These are phyloP conservation scores for Sclerodermus sp. DNA, from an alignment of 2,888 invertebrate genomes.

Conservation along the genomic window DNA sequence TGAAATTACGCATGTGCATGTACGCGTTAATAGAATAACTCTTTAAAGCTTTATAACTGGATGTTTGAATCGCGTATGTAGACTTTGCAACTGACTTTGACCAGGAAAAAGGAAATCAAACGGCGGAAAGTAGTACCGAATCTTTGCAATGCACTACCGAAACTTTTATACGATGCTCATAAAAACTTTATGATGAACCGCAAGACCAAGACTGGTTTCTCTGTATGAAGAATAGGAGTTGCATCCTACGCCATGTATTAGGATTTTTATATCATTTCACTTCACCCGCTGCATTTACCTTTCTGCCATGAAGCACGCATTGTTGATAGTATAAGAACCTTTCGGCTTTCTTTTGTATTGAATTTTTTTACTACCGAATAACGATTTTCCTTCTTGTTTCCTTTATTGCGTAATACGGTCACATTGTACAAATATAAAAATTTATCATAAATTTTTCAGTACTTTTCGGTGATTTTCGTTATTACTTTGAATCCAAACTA, in stretches of 20 bases:
- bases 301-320: neutral
- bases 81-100: slow-evolving; percentile 2
- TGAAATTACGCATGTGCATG: neutral
- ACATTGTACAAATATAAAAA: no score
- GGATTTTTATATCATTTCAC: no score
- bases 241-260: no score
- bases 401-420: neutral
- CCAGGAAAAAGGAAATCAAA: slow-evolving; percentile 8
- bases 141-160: slow-evolving; percentile 16
- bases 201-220: slow-evolving; percentile 3
- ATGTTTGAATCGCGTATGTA: neutral
- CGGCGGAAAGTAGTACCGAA: slow-evolving; percentile 13
- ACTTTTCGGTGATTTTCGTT: no score
- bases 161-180: slow-evolving; percentile 45
- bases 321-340: neutral
- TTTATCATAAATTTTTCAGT: no score
- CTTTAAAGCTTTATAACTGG: neutral
- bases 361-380: neutral
- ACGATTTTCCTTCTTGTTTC: neutral
- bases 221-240: no score
- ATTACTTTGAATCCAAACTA: no score
- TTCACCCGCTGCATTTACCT: no score
- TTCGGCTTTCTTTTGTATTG: neutral
- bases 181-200: slow-evolving; percentile 45
- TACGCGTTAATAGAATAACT: slow-evolving; percentile 1